Evolutionary conservation across 2,113 vertebrate genomes (phyloP).

Genomic region (Myanophis thanlyinensis): DNA sequence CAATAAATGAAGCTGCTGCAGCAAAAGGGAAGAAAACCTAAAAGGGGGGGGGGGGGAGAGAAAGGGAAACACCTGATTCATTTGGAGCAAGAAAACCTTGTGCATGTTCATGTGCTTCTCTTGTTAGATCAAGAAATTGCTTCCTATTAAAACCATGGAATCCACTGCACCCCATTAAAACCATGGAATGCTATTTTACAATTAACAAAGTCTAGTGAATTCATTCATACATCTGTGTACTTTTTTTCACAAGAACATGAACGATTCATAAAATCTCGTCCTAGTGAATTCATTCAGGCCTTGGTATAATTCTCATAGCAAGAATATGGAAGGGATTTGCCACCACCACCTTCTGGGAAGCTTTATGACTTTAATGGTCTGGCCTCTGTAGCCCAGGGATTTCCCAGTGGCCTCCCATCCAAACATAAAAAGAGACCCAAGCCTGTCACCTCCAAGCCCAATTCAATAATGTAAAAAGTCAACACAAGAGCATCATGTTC

Average conservation of each 20-base stretch:
- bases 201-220: neutral
- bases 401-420: neutral
- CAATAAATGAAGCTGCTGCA: neutral
- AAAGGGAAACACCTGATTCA: neutral
- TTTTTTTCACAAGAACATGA: neutral
- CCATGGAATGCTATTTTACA: neutral
- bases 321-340: neutral
- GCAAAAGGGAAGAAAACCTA: neutral
- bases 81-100: neutral
- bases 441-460: neutral
- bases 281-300: neutral
- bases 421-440: neutral
- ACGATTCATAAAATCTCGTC: neutral
- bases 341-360: neutral
- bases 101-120: neutral
- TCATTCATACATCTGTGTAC: neutral
- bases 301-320: neutral
- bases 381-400: neutral
- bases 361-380: neutral
- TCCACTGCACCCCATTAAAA: neutral
- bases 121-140: neutral
- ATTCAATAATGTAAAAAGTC: conserved; percentile 33
- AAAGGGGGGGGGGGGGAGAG: neutral
- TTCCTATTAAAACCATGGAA: conserved; percentile 42
- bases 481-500: neutral